Evolutionary conservation across 2,888 invertebrate species (phyloP), one percentile per base, ranked within the genome.

Genomic region (Agelastica alni): DNA sequence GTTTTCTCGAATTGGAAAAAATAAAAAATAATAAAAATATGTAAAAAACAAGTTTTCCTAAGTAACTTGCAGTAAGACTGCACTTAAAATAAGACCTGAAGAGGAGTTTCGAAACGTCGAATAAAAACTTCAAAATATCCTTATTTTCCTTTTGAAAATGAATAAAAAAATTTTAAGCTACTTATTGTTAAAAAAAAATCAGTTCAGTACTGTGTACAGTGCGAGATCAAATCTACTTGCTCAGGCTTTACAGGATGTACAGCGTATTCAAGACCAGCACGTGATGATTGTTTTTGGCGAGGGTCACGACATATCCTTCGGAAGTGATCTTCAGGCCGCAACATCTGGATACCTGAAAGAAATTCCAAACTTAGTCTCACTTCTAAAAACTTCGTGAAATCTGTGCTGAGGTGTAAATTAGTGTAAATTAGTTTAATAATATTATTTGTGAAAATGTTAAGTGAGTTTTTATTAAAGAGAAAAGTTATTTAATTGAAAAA

Each of bases 251-350:
- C 81, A 90, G 86, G 83, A 93, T 91, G 83, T 93, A 93, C 75
- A 93, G 85, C 70, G 93, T 93, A 83, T 93, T 92, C 79, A 96
- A 85, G 77, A 97, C 93, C 79, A 97, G 87, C 73, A 97, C 96
- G 80, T 96, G 95, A 80, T 97, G 96, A 82, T 97, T 97, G 83
- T 96, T 97, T 83, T 97, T 97, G 77, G 96, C 96, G 80, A 97
- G 81, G 64, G 96, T 94, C 68, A 94, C 93, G 70, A 96, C 91
- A 79, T 93, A 95, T 67, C 96, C 96, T 79, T 96, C 96, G 13
- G 93, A 92, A 53, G 96, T 96, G 72, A 97, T 95, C 82, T 96
- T 96, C 74, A 97, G 83, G 61, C 96, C 96, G 77, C 96, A 97
- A 83, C 96, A 97, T 72, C 96, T 92, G 64, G 96, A 96, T 62